Percentiles rank a stretch among this genome's conserved stretches.
phyloP scores from a whole-genome alignment of 2,888 invertebrate genomes.

The Plebejus argus region DNA sequence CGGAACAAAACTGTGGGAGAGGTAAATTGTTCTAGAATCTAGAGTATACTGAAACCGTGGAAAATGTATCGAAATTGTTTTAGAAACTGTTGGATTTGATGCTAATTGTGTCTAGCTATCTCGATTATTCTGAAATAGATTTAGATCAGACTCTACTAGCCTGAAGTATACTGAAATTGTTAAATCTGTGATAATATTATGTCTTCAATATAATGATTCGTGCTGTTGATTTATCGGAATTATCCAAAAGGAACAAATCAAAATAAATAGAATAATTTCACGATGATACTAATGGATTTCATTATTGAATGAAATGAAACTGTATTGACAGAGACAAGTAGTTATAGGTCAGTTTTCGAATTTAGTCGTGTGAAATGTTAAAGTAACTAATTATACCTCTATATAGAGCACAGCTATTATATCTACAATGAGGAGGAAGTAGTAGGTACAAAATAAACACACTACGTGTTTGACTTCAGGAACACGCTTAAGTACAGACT shows the following conservation, averaged over 20 bases:
- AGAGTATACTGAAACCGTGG: neutral
- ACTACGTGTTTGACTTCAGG: neutral
- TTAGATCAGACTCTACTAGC: too few relatives aligned
- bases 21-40: neutral
- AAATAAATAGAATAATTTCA: too few relatives aligned
- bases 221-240: neutral
- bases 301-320: too few relatives aligned
- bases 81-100: neutral
- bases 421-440: neutral
- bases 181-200: too few relatives aligned
- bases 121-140: neutral
- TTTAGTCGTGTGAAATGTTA: too few relatives aligned
- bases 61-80: neutral
- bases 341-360: too few relatives aligned
- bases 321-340: too few relatives aligned
- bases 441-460: neutral
- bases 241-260: too few relatives aligned
- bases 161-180: neutral
- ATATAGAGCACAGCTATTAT: too few relatives aligned
- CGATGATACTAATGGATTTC: too few relatives aligned
- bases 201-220: too few relatives aligned
- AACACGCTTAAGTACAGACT: neutral
- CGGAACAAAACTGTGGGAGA: neutral
- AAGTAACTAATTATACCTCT: too few relatives aligned
- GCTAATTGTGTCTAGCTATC: neutral